Conservation (phyloP, 2,113 vertebrate genomes). For the Gambusia holbrooki region DNA sequence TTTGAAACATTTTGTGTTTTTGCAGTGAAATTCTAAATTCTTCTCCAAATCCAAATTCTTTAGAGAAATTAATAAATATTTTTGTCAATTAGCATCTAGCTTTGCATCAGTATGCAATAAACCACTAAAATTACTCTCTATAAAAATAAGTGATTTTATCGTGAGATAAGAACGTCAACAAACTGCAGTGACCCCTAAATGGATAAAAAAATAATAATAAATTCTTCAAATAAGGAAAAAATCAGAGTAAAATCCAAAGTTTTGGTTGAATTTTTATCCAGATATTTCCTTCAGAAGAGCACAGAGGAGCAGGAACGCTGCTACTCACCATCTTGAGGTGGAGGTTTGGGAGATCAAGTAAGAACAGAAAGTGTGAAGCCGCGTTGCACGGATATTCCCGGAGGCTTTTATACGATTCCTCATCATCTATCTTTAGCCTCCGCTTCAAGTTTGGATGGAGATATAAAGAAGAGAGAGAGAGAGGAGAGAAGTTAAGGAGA, state of each 20-base stretch:
- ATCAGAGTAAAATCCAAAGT: slow-evolving; percentile 42
- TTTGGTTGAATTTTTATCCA: slow-evolving; percentile 11
- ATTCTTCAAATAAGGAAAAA: slow-evolving; percentile 15
- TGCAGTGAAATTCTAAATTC: background rate
- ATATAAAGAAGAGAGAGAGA: slow-evolving; percentile 44
- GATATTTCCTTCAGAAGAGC: slow-evolving; percentile 43
- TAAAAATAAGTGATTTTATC: background rate
- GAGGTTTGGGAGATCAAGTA: slow-evolving; percentile 76
- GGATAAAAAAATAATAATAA: background rate
- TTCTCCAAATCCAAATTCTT: background rate
- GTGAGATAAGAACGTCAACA: slow-evolving; percentile 16
- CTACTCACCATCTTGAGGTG: slow-evolving; percentile 83
- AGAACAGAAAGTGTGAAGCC: slow-evolving; percentile 79
- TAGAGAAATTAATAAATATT: background rate
- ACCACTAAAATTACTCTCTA: background rate
- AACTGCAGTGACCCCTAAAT: slow-evolving; percentile 7
- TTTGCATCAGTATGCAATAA: background rate
- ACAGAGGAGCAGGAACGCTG: slow-evolving; percentile 39
- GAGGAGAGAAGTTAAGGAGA: slow-evolving; percentile 63
- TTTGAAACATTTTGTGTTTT: too few relatives aligned
- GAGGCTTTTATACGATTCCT: slow-evolving; percentile 77
- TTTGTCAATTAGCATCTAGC: background rate
- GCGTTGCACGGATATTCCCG: slow-evolving; percentile 51
- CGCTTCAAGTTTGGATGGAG: slow-evolving; percentile 81
- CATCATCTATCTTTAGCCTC: slow-evolving; percentile 80